Conservation (phyloP, 2,113 vertebrate genomes). For the Arizona elegans region DNA sequence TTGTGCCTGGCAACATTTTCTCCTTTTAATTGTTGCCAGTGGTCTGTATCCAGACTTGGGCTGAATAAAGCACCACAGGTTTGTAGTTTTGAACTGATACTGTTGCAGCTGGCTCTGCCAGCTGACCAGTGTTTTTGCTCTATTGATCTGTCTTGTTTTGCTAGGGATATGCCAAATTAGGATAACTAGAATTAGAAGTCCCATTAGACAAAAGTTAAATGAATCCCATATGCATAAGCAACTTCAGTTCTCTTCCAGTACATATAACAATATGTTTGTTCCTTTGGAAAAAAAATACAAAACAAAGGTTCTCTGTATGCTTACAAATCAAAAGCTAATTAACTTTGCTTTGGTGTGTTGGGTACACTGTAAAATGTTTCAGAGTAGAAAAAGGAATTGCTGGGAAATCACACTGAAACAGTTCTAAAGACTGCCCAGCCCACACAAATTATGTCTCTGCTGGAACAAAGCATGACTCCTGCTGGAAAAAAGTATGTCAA, state of each 20-base stretch:
- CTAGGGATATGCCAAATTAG: not conserved
- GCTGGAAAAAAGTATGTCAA: slow-evolving; percentile 31
- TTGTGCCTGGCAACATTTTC: not conserved
- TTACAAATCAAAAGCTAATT: slow-evolving; percentile 5
- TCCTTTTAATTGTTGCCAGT: not conserved
- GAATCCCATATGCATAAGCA: not conserved
- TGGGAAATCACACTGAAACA: slow-evolving; percentile 39
- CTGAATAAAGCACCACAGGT: not conserved
- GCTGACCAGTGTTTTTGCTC: not conserved
- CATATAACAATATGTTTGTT: not conserved
- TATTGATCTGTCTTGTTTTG: not conserved
- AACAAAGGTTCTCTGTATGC: not conserved
- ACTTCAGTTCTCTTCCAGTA: slow-evolving; percentile 1
- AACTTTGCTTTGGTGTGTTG: slow-evolving; percentile 15
- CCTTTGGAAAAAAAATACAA: not conserved
- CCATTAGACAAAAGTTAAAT: not conserved
- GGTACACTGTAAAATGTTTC: slow-evolving; percentile 5
- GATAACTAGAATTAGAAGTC: not conserved
- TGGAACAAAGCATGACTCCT: slow-evolving; percentile 36
- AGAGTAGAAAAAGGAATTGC: slow-evolving; percentile 3
- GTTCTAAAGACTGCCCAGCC: slow-evolving; percentile 37
- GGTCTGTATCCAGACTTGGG: not conserved
- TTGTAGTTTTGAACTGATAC: not conserved
- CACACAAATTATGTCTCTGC: slow-evolving; percentile 25
- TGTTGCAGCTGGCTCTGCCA: not conserved